Evolutionary conservation across 2,113 vertebrate genomes (phyloP), one percentile per base, ranked within the genome.

Genomic region (Rhinolophus sinicus): DNA sequence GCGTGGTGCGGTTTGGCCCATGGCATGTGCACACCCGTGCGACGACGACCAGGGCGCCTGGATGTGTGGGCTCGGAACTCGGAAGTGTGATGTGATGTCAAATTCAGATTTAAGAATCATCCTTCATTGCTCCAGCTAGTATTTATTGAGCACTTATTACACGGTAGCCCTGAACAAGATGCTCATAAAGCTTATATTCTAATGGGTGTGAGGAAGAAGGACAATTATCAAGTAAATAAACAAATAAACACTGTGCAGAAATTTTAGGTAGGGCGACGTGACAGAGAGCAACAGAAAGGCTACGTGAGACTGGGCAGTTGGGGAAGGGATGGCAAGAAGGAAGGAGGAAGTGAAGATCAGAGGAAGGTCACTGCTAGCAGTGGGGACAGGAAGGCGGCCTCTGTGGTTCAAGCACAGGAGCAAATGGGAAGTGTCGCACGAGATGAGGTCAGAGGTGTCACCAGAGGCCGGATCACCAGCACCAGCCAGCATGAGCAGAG

Each of bases 161-260:
- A 88, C 4, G 16, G 15, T 44, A 62, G 70, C 58, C 35, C 67
- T 67, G 70, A 70, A 90, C 18, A 95, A 78, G 58, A 87, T 8
- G 75, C 72, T 84, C 35, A n/a, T 16, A 44, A 70, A 84, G 76
- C 72, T 75, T 35, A 94, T 5, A 26, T 84, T 95, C 54, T 84
- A 65, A 35, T 21, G 64, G 28, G 77, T 60, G 5, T 50, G 4
- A n/a, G 24, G 54, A 22, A 56, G 22, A 75, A 62, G 82, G 87
- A 73, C 1, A 60, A 33, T 15, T 75, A 35, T 35, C 40, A 58
- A 60, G 44, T 21, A 50, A 56, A 54, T 2, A 9, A 62, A 72
- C 26, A 64, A 76, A 28, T 3, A 80, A 54, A 83, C 5, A 19
- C 77, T 52, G 7, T 12, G 35, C 54, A 64, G 64, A 54, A 33